Evolutionary conservation across 2,888 invertebrate species (phyloP), one percentile per base, ranked within the genome.

Genomic region (Melinaea menophilus): DNA sequence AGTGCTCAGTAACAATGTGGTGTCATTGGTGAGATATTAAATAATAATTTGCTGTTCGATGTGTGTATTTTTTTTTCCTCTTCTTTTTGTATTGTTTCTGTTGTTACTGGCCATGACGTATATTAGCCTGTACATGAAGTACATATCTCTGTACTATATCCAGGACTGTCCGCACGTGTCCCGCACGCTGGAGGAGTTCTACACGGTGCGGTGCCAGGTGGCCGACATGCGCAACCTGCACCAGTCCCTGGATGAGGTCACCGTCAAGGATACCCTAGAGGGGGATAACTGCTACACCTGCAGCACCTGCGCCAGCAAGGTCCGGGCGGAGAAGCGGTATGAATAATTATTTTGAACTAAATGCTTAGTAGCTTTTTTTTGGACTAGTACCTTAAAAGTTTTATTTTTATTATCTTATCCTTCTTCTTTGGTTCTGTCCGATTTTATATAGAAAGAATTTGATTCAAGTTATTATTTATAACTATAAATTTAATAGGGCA

Each of bases 271-370:
- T 82, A 98, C 98, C 35, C 88, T 98, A 0, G 98, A 98, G 84
- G 98, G 98, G 56, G 98, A 98, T 86, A 98, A 98, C 84, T 98
- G 98, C 95, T 98, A 98, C 84, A 98, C 98, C 0, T 98, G 98
- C 82, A 97, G 97, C 12, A 97, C 97, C 75, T 98, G 98, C 81
- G 95, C 97, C 5, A 96, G 95, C 77, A 98, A 98, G 92, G 98
- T 98, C 55, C 92, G 98, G 56, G 98, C 98, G 0, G 98, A 98
- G 83, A 98, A 98, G 83, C 91, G 96, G 94, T 94, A 77, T 2
- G 22, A 5, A 4, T 48, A 12, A 37, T 37, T 37, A 37, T 37
- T 37, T 37, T 7, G 7, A 2, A 37, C 5, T 37, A 37, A 37
- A 37, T 37, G 7, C 37, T 9, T 41, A 9, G 41, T 11, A 9